phyloP scores from a whole-genome alignment of 2,888 invertebrate genomes.

The Cinara cedri region DNA sequence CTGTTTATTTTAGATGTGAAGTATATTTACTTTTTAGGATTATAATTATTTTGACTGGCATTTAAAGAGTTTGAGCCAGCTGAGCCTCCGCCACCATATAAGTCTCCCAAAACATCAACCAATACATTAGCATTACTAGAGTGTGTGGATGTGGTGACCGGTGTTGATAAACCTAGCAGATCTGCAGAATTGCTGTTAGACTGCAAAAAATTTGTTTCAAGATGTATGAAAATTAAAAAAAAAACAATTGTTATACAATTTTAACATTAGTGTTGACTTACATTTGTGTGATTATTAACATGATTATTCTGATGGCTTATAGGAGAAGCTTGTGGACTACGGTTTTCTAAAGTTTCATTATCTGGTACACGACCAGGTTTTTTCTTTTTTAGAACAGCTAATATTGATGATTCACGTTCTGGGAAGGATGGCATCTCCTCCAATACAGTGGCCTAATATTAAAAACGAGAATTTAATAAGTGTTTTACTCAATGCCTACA shows the following conservation, averaged over 20 bases:
- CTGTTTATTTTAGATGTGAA: no score
- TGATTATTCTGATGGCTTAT: slow-evolving; percentile 56
- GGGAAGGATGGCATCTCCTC: slow-evolving; percentile 99
- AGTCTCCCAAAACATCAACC: slow-evolving; percentile 89
- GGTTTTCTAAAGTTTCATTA: slow-evolving; percentile 70
- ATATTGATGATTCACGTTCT: slow-evolving; percentile 95
- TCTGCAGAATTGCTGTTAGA: slow-evolving; percentile 71
- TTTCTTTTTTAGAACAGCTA: slow-evolving; percentile 97
- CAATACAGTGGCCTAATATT: slow-evolving; percentile 82
- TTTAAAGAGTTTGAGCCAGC: slow-evolving; percentile 62
- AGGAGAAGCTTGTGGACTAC: slow-evolving; percentile 78
- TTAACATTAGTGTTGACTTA: slow-evolving; percentile 1
- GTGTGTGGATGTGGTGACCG: slow-evolving; percentile 75
- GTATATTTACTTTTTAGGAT: slow-evolving; percentile 78
- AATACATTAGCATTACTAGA: slow-evolving; percentile 78
- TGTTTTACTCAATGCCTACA: background rate
- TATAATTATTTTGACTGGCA: slow-evolving; percentile 74
- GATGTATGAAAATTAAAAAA: slow-evolving; percentile 5
- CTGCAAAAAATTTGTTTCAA: background rate
- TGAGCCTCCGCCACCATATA: slow-evolving; percentile 73
- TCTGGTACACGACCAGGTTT: slow-evolving; percentile 94
- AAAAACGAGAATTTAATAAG: slow-evolving; percentile 5
- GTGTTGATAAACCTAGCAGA: slow-evolving; percentile 85
- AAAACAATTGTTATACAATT: no score
- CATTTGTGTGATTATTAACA: slow-evolving; percentile 46